Percentiles rank a stretch among this genome's conserved stretches.
Conservation (phyloP, 2,888 invertebrate species). For the Perdita meconis region DNA sequence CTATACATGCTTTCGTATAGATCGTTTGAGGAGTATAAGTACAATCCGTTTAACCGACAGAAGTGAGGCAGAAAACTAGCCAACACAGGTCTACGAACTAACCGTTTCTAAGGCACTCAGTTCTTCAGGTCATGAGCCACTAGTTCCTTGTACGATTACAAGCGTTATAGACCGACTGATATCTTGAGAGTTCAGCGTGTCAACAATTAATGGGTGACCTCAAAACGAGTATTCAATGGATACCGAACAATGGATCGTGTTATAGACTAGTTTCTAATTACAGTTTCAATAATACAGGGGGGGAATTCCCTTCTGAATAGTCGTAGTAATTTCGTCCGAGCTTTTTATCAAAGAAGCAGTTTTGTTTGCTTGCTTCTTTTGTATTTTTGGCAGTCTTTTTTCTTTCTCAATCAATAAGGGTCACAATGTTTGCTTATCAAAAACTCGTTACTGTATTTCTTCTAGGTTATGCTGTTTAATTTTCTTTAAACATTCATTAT, state of each 20-base stretch:
- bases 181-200: slow-evolving; percentile 1
- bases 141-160: slow-evolving; percentile 5
- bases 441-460: no score
- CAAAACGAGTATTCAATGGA: slow-evolving; percentile 3
- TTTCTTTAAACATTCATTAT: no score
- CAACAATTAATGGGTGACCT: slow-evolving; percentile 10
- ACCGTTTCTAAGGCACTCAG: background rate
- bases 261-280: slow-evolving; percentile 6
- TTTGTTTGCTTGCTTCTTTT: no score
- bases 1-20: no score
- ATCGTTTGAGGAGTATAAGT: no score
- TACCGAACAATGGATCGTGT: slow-evolving; percentile 4
- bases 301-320: background rate
- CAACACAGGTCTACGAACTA: background rate
- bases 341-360: background rate
- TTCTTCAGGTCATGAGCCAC: slow-evolving; percentile 6
- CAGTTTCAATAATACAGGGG: background rate
- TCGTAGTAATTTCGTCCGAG: background rate
- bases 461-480: no score
- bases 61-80: background rate
- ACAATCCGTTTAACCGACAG: background rate
- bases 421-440: no score
- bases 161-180: slow-evolving; percentile 1
- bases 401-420: no score
- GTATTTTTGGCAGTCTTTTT: no score